phyloP scores from a whole-genome alignment of 2,113 vertebrate genomes.

The Aphyosemion australe region DNA sequence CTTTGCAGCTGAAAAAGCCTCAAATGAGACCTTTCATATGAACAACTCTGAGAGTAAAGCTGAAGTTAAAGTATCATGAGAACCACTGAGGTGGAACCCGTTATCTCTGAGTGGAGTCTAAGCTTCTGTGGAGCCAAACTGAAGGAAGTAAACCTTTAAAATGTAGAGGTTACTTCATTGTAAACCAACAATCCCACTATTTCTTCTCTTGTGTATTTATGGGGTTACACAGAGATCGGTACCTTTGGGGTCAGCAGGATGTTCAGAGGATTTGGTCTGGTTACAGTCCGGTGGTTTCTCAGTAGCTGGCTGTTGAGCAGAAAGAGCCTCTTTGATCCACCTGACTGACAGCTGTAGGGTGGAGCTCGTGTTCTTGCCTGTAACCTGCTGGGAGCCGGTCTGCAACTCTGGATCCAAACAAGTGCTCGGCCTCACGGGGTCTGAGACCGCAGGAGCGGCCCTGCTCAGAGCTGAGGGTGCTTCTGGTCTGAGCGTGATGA shows the following conservation, averaged over 20 bases:
- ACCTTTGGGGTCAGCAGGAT: constrained; percentile 70
- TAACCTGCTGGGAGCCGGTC: constrained; percentile 7
- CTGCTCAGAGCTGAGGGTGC: constrained; percentile 14
- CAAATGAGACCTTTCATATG: no score
- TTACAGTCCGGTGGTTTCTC: constrained; percentile 9
- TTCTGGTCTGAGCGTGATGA: constrained; percentile 35
- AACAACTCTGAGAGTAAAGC: no score
- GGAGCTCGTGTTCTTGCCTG: constrained; percentile 3
- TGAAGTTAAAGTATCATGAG: no score
- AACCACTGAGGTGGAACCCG: no score
- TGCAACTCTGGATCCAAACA: not conserved
- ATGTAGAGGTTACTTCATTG: no score
- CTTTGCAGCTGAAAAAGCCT: no score
- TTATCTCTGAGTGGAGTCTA: no score
- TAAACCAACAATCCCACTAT: no score
- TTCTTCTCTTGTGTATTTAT: no score
- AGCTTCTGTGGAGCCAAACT: no score
- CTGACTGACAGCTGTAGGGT: constrained; percentile 7
- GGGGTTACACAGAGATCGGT: constrained; percentile 4
- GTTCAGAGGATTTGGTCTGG: constrained; percentile 34
- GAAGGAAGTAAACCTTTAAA: no score
- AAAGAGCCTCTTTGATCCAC: not conserved
- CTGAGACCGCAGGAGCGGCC: not conserved
- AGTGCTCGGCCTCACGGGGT: constrained; percentile 13
- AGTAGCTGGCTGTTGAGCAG: not conserved